phyloP scores from a whole-genome alignment of 2,888 invertebrate species.

The Cephus runcator region DNA sequence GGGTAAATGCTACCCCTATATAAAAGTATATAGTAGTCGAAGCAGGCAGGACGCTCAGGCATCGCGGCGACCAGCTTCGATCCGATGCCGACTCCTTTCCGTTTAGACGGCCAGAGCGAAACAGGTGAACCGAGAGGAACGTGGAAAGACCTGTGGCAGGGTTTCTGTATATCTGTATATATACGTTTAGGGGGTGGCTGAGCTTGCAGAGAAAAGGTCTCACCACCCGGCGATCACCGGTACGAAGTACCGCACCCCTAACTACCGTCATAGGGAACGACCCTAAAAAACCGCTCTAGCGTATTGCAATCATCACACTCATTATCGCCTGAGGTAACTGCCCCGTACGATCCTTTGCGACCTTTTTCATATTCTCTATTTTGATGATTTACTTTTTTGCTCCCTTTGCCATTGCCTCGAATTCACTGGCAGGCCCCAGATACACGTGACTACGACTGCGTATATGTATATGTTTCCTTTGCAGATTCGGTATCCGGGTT shows the following conservation, averaged over 20 bases:
- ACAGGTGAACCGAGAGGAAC: slow-evolving; percentile 14
- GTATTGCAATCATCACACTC: slow-evolving; percentile 16
- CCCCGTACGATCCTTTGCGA: neutral
- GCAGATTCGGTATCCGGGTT: neutral
- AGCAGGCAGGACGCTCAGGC: neutral
- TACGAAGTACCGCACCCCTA: neutral
- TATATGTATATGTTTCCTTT: neutral
- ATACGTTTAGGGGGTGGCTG: slow-evolving; percentile 11
- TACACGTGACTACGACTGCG: neutral
- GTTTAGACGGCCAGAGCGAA: slow-evolving; percentile 5
- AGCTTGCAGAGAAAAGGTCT: slow-evolving; percentile 8
- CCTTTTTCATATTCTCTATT: neutral
- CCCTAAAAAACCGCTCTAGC: slow-evolving; percentile 8
- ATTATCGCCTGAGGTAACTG: slow-evolving; percentile 5
- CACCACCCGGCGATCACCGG: neutral
- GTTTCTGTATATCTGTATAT: neutral
- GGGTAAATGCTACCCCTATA: neutral
- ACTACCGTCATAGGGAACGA: neutral
- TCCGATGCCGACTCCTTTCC: neutral
- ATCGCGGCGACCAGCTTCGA: neutral
- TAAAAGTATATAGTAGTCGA: neutral
- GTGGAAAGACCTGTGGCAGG: neutral
- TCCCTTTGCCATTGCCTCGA: neutral
- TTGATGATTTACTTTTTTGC: neutral
- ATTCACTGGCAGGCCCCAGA: neutral